phyloP scores from a whole-genome alignment of 2,888 invertebrate species.

The Micoletzkya japonica region DNA sequence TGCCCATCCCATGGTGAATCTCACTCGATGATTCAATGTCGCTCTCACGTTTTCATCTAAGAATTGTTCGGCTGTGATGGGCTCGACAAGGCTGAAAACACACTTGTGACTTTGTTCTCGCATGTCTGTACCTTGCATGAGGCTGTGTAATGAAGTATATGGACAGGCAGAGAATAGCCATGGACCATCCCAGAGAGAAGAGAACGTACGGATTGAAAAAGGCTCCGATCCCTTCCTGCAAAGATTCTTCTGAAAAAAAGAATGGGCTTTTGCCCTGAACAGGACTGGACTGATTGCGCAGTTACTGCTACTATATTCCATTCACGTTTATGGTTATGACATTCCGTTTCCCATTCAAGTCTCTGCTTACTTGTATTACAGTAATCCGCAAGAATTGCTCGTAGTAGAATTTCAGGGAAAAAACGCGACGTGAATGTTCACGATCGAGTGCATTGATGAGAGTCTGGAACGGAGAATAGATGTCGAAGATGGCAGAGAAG shows the following conservation, averaged over 20 bases:
- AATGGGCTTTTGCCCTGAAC: not conserved
- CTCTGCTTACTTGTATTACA: constrained; percentile 43
- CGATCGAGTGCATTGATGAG: constrained; percentile 53
- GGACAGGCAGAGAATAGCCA: constrained; percentile 53
- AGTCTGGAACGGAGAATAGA: constrained; percentile 13
- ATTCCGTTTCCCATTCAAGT: too few species aligned
- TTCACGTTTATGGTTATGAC: too few species aligned
- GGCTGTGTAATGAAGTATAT: constrained; percentile 55
- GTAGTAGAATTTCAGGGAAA: constrained; percentile 57
- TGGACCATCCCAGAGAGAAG: constrained; percentile 57
- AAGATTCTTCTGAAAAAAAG: not conserved
- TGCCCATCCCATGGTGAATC: constrained; percentile 57
- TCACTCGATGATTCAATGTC: constrained; percentile 45
- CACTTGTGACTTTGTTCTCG: not conserved
- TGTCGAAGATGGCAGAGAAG: not conserved
- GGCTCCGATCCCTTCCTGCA: constrained; percentile 54
- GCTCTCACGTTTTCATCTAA: constrained; percentile 36
- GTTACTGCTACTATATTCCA: constrained; percentile 6
- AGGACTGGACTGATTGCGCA: not conserved
- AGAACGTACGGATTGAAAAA: constrained; percentile 58
- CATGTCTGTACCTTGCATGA: constrained; percentile 12
- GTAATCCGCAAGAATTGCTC: constrained; percentile 60
- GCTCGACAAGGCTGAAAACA: constrained; percentile 45
- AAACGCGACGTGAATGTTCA: constrained; percentile 52
- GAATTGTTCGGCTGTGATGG: constrained; percentile 52